Conservation (phyloP, 2,113 vertebrate species). For the Channa maculata region DNA sequence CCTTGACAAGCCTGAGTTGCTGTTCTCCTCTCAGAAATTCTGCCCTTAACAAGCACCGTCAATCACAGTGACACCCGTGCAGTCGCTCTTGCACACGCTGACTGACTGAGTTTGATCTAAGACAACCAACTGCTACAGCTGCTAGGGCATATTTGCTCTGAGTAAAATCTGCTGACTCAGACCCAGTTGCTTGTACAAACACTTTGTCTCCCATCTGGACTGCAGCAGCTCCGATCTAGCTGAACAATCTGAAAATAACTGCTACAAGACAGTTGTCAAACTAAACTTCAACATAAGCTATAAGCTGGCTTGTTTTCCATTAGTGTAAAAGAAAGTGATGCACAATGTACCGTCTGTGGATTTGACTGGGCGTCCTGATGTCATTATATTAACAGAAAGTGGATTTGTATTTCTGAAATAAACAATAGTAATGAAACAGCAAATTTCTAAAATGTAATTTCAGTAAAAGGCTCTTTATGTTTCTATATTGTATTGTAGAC, state of each 20-base stretch:
- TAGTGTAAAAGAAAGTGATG: background rate
- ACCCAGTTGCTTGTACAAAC: slow-evolving; percentile 41
- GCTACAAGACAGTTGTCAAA: slow-evolving; percentile 40
- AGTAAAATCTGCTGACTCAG: slow-evolving; percentile 72
- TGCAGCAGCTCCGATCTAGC: slow-evolving; percentile 50
- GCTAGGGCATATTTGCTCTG: slow-evolving; percentile 46
- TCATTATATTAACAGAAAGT: background rate
- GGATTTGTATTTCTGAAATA: background rate
- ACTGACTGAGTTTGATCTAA: slow-evolving; percentile 42
- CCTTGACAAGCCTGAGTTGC: slow-evolving; percentile 71
- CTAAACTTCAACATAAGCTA: slow-evolving; percentile 17
- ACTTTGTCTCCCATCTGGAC: slow-evolving; percentile 69
- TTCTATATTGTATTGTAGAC: background rate
- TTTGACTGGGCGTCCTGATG: background rate
- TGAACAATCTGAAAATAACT: slow-evolving; percentile 47
- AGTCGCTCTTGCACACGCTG: slow-evolving; percentile 21
- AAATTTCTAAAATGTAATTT: no score
- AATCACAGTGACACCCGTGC: slow-evolving; percentile 57
- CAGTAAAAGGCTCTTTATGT: background rate
- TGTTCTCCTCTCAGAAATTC: slow-evolving; percentile 64
- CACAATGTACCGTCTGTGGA: background rate
- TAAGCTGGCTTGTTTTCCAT: slow-evolving; percentile 10
- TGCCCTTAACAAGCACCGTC: slow-evolving; percentile 71
- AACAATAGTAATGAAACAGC: no score
- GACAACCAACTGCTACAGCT: slow-evolving; percentile 46